Percentiles rank a stretch among this genome's conserved stretches.
These are phyloP conservation scores for Athetis lepigone DNA, from an alignment of 2,888 invertebrate species.

Conservation along the genomic window DNA sequence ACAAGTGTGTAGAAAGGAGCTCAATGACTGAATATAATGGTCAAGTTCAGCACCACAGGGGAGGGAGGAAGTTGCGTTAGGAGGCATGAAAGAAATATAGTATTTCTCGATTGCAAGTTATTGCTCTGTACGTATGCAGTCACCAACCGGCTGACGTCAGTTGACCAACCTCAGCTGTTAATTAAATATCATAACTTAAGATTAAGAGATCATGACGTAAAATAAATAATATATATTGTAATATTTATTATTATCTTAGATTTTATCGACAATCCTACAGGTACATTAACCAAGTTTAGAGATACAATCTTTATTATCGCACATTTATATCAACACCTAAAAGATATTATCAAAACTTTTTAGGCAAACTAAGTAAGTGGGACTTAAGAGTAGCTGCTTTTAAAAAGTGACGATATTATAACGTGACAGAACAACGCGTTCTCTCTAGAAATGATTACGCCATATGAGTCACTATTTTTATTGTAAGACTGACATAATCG, in stretches of 20 bases:
- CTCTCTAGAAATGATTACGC: constrained; percentile 49
- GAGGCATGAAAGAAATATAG: constrained; percentile 27
- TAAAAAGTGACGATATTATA: constrained; percentile 40
- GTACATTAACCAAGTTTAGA: not conserved
- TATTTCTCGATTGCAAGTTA: constrained; percentile 36
- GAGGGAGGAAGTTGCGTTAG: constrained; percentile 40
- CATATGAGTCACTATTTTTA: constrained; percentile 61
- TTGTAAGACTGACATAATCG: constrained; percentile 61
- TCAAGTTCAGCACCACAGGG: constrained; percentile 43
- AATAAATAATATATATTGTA: constrained; percentile 11
- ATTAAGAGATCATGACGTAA: not conserved
- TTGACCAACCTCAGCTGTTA: constrained; percentile 12
- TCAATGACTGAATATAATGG: constrained; percentile 44
- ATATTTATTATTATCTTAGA: not conserved
- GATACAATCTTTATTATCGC: not conserved
- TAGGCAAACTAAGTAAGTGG: not conserved
- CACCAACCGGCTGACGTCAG: constrained; percentile 45
- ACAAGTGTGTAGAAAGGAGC: constrained; percentile 35
- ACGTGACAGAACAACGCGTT: constrained; percentile 36
- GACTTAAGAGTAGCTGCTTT: constrained; percentile 20
- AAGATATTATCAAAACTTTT: not conserved
- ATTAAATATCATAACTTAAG: constrained; percentile 3
- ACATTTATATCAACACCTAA: not conserved
- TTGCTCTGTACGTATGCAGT: constrained; percentile 27
- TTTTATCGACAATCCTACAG: not conserved